These are phyloP conservation scores for Plagodis dolabraria DNA, from an alignment of 2,888 invertebrate species.

Conservation along the genomic window DNA sequence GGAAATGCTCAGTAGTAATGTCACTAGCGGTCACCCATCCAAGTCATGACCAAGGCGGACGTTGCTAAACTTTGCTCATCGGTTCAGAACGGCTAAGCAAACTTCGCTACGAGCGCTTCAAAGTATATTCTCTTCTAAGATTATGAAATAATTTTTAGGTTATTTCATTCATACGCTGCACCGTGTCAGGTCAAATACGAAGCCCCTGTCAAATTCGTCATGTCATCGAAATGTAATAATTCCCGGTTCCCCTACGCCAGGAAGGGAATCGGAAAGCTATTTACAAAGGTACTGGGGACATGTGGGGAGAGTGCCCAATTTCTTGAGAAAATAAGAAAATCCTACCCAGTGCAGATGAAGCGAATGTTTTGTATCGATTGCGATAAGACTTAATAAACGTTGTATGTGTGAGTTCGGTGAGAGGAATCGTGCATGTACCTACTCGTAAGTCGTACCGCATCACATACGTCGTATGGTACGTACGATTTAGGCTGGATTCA, in stretches of 20 bases:
- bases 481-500: too few relatives aligned
- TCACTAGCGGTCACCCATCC: too few relatives aligned
- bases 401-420: not conserved
- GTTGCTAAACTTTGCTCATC: too few relatives aligned
- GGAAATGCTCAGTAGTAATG: too few relatives aligned
- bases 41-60: too few relatives aligned
- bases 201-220: conserved; percentile 72
- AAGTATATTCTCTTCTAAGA: not conserved
- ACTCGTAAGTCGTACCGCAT: too few relatives aligned
- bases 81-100: too few relatives aligned
- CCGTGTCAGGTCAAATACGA: conserved; percentile 57
- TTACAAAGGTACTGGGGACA: conserved; percentile 69
- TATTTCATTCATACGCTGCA: not conserved
- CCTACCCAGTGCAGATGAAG: conserved; percentile 52
- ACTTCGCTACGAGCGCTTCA: too few relatives aligned
- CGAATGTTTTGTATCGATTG: conserved; percentile 43
- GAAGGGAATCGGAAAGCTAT: conserved; percentile 68
- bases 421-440: too few relatives aligned
- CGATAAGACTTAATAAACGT: conserved; percentile 1
- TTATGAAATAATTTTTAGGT: not conserved
- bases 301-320: conserved; percentile 52
- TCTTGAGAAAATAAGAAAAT: conserved; percentile 61
- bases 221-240: conserved; percentile 83
- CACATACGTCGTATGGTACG: too few relatives aligned
- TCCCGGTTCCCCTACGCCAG: conserved; percentile 50